Percentiles rank a stretch among this genome's conserved stretches.
Conservation (phyloP, 1,140 invertebrate genomes). For the Temnothorax curvispinosus region DNA sequence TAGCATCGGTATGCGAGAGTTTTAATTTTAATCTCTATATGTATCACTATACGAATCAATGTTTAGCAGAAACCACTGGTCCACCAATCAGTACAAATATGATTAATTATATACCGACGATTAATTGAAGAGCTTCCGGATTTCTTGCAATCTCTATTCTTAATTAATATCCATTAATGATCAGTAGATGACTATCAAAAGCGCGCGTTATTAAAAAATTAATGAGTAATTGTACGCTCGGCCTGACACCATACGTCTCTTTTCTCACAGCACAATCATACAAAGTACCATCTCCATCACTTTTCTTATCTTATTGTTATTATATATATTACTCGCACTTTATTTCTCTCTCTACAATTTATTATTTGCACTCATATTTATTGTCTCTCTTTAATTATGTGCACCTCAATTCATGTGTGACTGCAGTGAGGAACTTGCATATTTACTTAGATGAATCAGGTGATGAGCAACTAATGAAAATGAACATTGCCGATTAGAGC, state of each 20-base stretch:
- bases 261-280: background rate
- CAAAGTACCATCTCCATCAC: background rate
- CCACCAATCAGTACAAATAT: constrained; percentile 75
- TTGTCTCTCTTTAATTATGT: constrained; percentile 53
- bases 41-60: constrained; percentile 9
- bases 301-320: background rate
- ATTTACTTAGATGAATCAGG: constrained; percentile 40
- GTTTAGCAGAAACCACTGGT: constrained; percentile 66
- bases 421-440: constrained; percentile 69
- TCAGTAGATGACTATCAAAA: background rate
- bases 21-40: constrained; percentile 65
- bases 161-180: constrained; percentile 28
- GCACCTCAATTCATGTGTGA: constrained; percentile 71
- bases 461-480: constrained; percentile 60
- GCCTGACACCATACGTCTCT: background rate
- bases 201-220: constrained; percentile 6
- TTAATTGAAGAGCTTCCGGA: background rate
- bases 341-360: constrained; percentile 5
- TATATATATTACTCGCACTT: background rate
- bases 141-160: background rate
- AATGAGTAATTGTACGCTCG: constrained; percentile 20
- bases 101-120: constrained; percentile 26
- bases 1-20: constrained; percentile 89
- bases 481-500: constrained; percentile 49
- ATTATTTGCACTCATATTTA: constrained; percentile 30